These are phyloP conservation scores for Ianthella basta DNA, from an alignment of 37 sponge, comb jelly and placozoan genomes.

Conservation along the genomic window DNA sequence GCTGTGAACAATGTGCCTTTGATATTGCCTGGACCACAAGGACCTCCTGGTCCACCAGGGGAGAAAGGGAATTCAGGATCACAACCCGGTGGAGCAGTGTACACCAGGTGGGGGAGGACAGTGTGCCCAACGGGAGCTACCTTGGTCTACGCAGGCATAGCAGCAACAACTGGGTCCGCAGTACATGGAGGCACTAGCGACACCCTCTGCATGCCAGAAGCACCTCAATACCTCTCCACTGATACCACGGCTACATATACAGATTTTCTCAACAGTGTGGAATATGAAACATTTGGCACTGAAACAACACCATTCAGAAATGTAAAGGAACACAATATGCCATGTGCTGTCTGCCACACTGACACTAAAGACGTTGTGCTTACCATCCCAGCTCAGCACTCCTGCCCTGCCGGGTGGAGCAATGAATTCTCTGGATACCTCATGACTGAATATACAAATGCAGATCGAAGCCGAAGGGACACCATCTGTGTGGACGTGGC, in stretches of 20 bases:
- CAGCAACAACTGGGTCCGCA: not conserved
- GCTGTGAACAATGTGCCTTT: no score
- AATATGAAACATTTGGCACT: conserved; percentile 26
- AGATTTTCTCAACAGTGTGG: conserved; percentile 7
- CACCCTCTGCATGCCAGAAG: conserved; percentile 24
- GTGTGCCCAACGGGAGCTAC: conserved; percentile 17
- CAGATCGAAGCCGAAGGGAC: not conserved
- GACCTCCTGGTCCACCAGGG: not conserved
- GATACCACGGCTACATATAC: not conserved
- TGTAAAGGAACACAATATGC: conserved; percentile 17
- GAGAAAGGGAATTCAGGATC: not conserved
- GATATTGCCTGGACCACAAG: not conserved
- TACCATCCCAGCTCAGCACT: conserved; percentile 29
- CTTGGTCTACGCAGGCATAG: conserved; percentile 3
- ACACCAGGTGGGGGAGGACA: conserved; percentile 36
- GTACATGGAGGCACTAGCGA: conserved; percentile 24
- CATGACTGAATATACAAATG: not conserved
- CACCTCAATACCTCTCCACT: conserved; percentile 25
- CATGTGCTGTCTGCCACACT: conserved; percentile 34
- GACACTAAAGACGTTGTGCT: not conserved
- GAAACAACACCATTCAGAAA: conserved; percentile 14
- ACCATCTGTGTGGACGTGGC: conserved; percentile 13
- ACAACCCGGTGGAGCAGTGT: conserved; percentile 1
- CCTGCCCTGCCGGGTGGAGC: conserved; percentile 27
- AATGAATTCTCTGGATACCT: conserved; percentile 37